These are phyloP conservation scores for Nemotelus pantherinus DNA, from an alignment of 2,888 invertebrate species.

Conservation along the genomic window DNA sequence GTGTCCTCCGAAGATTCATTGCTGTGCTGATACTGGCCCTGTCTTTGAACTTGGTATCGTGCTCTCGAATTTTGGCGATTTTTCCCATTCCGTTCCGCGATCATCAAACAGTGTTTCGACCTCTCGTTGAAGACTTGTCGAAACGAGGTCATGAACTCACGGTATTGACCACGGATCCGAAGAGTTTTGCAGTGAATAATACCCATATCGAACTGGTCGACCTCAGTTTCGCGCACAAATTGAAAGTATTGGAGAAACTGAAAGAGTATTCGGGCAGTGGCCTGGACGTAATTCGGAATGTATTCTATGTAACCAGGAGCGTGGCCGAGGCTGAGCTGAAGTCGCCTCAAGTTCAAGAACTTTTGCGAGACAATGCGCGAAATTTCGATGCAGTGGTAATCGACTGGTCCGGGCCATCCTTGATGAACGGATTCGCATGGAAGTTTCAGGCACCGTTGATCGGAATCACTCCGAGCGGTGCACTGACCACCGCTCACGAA, in stretches of 20 bases:
- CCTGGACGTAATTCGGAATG: conserved; percentile 54
- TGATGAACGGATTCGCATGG: conserved; percentile 67
- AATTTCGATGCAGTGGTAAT: conserved; percentile 69
- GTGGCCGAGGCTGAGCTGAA: conserved; percentile 54
- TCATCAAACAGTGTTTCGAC: conserved; percentile 65
- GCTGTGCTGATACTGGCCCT: background rate
- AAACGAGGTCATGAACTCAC: conserved; percentile 66
- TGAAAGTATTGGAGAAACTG: conserved; percentile 53
- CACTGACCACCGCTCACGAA: conserved; percentile 66
- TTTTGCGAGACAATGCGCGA: conserved; percentile 59
- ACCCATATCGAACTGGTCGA: conserved; percentile 64
- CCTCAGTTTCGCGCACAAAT: conserved; percentile 55
- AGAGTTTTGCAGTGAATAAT: conserved; percentile 57
- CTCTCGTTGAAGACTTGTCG: conserved; percentile 64
- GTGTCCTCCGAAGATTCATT: conserved; percentile 6
- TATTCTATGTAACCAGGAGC: conserved; percentile 54
- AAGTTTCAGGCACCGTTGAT: conserved; percentile 69
- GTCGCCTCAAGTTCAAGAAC: conserved; percentile 54
- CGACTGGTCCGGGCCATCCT: conserved; percentile 67
- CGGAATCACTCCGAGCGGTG: conserved; percentile 67
- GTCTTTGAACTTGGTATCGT: conserved; percentile 6
- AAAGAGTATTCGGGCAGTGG: conserved; percentile 53
- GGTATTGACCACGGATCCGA: conserved; percentile 65
- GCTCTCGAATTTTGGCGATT: conserved; percentile 64
- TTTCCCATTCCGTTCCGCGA: conserved; percentile 65